Evolutionary conservation across 1,140 invertebrate genomes (phyloP).

Genomic region (Anoplophora glabripennis): DNA sequence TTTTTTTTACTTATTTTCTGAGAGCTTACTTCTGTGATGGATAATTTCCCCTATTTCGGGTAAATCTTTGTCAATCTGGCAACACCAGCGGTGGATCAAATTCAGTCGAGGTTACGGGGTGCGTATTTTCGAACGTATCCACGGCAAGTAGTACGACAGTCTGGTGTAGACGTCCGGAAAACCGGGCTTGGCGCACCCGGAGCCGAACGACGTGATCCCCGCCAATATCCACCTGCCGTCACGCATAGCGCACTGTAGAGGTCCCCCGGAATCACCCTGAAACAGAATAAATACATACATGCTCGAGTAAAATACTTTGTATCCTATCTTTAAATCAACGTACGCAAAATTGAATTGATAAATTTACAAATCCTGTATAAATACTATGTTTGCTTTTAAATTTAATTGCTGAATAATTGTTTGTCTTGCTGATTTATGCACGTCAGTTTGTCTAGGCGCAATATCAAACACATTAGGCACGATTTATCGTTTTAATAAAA

Average conservation of each 20-base stretch:
- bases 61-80: no score
- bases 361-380: neutral
- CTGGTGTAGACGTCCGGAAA: conserved; percentile 85
- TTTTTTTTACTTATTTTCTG: no score
- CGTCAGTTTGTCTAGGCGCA: no score
- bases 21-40: no score
- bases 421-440: no score
- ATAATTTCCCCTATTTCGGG: no score
- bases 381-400: neutral
- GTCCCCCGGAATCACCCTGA: conserved; percentile 83
- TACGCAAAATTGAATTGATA: neutral
- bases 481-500: no score
- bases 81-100: no score
- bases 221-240: conserved; percentile 83
- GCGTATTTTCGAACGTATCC: conserved; percentile 62
- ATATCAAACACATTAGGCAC: no score
- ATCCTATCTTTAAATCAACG: neutral
- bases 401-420: no score
- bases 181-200: conserved; percentile 80
- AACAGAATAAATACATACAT: conserved; percentile 21
- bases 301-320: neutral
- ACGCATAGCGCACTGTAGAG: conserved; percentile 69
- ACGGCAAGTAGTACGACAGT: conserved; percentile 78
- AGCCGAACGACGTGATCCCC: conserved; percentile 87
- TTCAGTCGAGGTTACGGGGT: no score